Evolutionary conservation across 2,113 vertebrate species (phyloP), one percentile per base, ranked within the genome.

Genomic region (Carlito syrichta): DNA sequence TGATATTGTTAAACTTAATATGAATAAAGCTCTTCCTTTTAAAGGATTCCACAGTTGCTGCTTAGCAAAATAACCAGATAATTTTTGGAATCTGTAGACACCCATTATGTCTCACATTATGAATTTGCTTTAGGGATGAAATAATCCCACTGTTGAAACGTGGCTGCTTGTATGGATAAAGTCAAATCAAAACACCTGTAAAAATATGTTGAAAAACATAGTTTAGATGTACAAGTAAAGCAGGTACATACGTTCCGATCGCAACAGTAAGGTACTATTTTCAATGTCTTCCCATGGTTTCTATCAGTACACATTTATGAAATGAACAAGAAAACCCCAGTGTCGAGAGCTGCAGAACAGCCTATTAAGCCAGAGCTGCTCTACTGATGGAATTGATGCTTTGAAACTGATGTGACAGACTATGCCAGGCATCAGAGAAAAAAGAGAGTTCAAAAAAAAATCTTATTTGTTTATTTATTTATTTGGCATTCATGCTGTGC

Each of bases 401-500:
- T 74, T 98, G 96, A 91, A 98, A 94, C 2, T 85, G 48, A 68
- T 78, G 17, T 45, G 79, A 50, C 0, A 56, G 38, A 19, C 22
- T 40, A 32, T 68, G 45, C 73, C 3, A 1, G 43, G 73, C 35
- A 94, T 92, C 71, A 78, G 76, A 90, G 93, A 92, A 48, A 86
- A 92, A 87, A 88, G 2, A 0, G 7, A 94, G 78, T 96, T 23
- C 62, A 96, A 93, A 92, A 96, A 69, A 76, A 96, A 96, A 45
- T 32, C 45, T 86, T 96, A 93, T 96, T 81, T 60, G 90, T 77
- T 12, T 82, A 84, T 81, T 90, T 87, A 32, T 83, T 74, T 76
- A 38, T 68, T 74, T 92, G 23, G 50, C 91, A 76, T 91, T 93
- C 56, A 96, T 76, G 13, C 5, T 94, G 5, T 91, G 97, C 96